Evolutionary conservation across 2,888 invertebrate species (phyloP).

Genomic region (Kryphioiulus occultus): DNA sequence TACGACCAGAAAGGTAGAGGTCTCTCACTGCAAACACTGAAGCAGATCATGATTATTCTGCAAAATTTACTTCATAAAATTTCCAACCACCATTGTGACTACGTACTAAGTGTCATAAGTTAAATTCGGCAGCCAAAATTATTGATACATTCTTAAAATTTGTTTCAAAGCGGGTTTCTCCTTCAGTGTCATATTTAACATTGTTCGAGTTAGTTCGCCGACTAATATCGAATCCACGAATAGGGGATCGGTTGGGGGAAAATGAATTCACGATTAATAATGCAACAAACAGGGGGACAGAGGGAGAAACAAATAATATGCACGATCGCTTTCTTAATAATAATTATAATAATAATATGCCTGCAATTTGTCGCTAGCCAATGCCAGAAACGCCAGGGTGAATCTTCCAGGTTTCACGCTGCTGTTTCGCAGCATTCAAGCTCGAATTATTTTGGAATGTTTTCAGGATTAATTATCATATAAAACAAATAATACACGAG

Average conservation of each 20-base stretch:
- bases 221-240: constrained; percentile 30
- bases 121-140: constrained; percentile 40
- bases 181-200: constrained; percentile 34
- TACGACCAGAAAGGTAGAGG: constrained; percentile 44
- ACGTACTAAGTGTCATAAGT: constrained; percentile 32
- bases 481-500: constrained; percentile 32
- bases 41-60: constrained; percentile 43
- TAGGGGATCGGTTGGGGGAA: not conserved
- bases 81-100: constrained; percentile 39
- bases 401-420: not conserved
- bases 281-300: not conserved
- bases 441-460: constrained; percentile 34
- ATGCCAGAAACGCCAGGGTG: not conserved
- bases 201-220: not conserved
- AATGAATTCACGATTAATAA: not conserved
- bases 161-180: constrained; percentile 8
- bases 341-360: constrained; percentile 16
- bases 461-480: constrained; percentile 4
- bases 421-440: not conserved
- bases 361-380: constrained; percentile 10
- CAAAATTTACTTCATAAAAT: constrained; percentile 44
- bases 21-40: constrained; percentile 47
- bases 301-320: constrained; percentile 20
- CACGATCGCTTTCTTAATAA: not conserved
- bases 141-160: not conserved